Conservation (phyloP, 2,888 invertebrate species). For the Bugula neritina region DNA sequence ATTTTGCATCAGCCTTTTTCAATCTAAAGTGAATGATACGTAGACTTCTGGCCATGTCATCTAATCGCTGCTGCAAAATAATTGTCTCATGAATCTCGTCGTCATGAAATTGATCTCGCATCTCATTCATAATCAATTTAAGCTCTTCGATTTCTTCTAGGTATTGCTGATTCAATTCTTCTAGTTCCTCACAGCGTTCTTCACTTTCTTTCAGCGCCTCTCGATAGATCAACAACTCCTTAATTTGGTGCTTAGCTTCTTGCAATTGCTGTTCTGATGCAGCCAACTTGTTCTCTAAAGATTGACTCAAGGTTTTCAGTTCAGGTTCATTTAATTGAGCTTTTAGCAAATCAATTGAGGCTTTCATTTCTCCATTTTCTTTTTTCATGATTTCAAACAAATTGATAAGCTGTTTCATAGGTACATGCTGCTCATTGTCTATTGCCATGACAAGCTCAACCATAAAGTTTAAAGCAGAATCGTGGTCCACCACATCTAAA, state of each 20-base stretch:
- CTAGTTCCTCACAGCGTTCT: slow-evolving; percentile 18
- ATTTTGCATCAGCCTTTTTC: slow-evolving; percentile 16
- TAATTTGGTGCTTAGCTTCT: not conserved
- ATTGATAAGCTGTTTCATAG: slow-evolving; percentile 22
- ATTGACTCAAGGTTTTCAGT: not conserved
- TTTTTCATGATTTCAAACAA: slow-evolving; percentile 20
- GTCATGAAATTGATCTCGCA: slow-evolving; percentile 25
- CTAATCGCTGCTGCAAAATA: slow-evolving; percentile 23
- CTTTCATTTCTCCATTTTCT: slow-evolving; percentile 24
- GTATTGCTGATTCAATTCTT: slow-evolving; percentile 17
- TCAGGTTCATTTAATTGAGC: not conserved
- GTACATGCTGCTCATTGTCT: slow-evolving; percentile 22
- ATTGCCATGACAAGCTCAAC: slow-evolving; percentile 1
- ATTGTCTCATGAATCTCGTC: slow-evolving; percentile 24
- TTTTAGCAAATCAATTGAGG: not conserved
- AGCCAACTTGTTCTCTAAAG: not conserved
- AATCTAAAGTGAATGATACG: slow-evolving; percentile 19
- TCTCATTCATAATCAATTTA: slow-evolving; percentile 23
- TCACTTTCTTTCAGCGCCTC: not conserved
- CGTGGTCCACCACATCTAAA: not conserved
- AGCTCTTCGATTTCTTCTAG: slow-evolving; percentile 20
- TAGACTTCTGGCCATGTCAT: slow-evolving; percentile 21
- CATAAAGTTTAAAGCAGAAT: not conserved
- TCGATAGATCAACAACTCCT: not conserved
- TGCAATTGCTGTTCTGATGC: not conserved